Evolutionary conservation across 2,797 vertebrate species (phyloP).

Genomic region (Loriculus beryllinus): DNA sequence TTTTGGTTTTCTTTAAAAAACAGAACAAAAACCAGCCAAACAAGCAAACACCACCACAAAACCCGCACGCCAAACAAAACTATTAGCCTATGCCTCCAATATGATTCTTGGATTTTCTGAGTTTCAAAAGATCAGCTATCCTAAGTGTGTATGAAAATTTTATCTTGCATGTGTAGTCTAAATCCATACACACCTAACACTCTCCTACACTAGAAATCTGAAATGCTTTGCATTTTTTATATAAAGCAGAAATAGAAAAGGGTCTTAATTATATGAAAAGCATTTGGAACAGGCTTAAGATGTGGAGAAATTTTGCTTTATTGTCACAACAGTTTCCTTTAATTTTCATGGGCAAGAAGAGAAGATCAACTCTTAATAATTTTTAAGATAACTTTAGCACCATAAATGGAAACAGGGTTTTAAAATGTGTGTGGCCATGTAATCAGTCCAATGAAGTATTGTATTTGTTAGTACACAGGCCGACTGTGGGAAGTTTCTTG

Average conservation of each 20-base stretch:
- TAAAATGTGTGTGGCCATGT: not conserved
- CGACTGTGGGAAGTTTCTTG: not conserved
- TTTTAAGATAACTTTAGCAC: constrained; percentile 25
- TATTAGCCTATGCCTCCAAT: not conserved
- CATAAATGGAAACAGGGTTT: not conserved
- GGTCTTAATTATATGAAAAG: not conserved
- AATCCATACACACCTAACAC: not conserved
- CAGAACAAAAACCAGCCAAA: not conserved
- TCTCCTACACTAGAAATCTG: not conserved
- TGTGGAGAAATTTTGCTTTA: constrained; percentile 6
- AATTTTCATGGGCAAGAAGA: not conserved
- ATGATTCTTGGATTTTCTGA: not conserved
- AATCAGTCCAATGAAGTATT: not conserved
- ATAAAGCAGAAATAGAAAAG: not conserved
- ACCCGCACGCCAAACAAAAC: not conserved
- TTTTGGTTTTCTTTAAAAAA: not conserved
- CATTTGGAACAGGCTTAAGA: constrained; percentile 16
- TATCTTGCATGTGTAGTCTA: not conserved
- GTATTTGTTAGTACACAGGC: not conserved
- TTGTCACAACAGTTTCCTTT: not conserved
- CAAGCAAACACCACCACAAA: not conserved
- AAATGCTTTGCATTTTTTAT: not conserved
- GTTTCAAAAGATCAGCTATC: not conserved
- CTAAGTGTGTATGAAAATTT: not conserved
- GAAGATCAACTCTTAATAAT: not conserved